Evolutionary conservation across 2,113 vertebrate species (phyloP), one percentile per base, ranked within the genome.

Genomic region (Donacobius atricapilla): DNA sequence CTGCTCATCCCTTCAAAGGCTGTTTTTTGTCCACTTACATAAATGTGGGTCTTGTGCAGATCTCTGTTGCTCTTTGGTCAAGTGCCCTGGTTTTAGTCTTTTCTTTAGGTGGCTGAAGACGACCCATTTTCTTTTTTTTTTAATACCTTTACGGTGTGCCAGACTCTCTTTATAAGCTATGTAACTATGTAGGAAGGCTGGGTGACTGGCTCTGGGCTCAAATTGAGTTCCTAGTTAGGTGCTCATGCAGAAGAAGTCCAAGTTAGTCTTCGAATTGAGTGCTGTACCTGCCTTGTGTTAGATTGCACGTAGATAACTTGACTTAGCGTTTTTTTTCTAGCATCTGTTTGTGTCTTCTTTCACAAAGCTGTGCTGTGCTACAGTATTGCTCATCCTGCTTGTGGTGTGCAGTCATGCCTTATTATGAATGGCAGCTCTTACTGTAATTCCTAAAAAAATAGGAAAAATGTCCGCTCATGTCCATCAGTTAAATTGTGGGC

Each of bases 111-210:
- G 64, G 16, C 45, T 87, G 10, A 77, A 37, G 40, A 77, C 77
- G n/a, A 53, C 24, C 7, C 1, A 0, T 39, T 44, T 58, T 57
- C 4, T 10, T 6, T 18, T 10, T 6, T 18, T 25, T 3, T 31
- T 19, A 20, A 3, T 39, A 21, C 3, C 6, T 56, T 83, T 65
- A 7, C 4, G 16, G 30, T 42, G 22, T 30, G 8, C 30, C 3
- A 17, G 30, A 16, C 13, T 69, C 2, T 66, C 14, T 71, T 50
- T 71, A 33, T 10, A 15, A 58, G 35, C 31, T n/a, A 1, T 2
- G 1, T 19, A 51, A 37, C n/a, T n/a, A 0, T 7, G 6, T 15
- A 27, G 44, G 19, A 51, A 58, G 42, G 28, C 31, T 91, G 60
- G 5, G 28, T 73, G 45, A 44, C 22, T 71, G 54, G 17, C 56